Evolutionary conservation across 2,113 vertebrate species (phyloP).

Genomic region (Synodontis membranacea): DNA sequence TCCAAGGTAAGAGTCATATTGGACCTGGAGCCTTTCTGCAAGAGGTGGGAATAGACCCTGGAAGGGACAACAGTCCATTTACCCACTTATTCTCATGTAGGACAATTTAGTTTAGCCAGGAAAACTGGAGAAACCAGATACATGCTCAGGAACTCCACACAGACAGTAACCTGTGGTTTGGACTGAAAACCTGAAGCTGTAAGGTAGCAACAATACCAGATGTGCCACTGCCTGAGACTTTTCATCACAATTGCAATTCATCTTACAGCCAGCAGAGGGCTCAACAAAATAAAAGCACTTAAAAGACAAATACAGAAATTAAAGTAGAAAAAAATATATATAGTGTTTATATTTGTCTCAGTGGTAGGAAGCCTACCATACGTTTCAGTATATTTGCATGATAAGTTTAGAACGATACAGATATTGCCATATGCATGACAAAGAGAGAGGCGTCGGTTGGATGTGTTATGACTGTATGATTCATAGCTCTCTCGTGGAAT

Average conservation of each 20-base stretch:
- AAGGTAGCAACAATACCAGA: not conserved
- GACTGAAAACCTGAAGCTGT: not conserved
- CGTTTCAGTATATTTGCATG: not conserved
- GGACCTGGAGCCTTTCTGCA: not conserved
- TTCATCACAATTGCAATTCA: not conserved
- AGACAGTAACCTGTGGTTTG: not conserved
- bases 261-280: not conserved
- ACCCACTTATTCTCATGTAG: not conserved
- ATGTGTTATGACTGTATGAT: constrained; percentile 51
- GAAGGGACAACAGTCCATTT: not conserved
- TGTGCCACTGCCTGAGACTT: not conserved
- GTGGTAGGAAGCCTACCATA: constrained; percentile 15
- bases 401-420: constrained; percentile 15
- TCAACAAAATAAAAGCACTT: not conserved
- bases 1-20: not conserved
- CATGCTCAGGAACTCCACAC: not conserved
- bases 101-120: not conserved
- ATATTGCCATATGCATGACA: constrained; percentile 39
- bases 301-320: not conserved
- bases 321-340: not conserved
- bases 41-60: not conserved
- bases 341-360: constrained; percentile 19
- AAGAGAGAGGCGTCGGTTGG: constrained; percentile 30
- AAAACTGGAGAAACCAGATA: not conserved
- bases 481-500: constrained; percentile 45